phyloP scores from a whole-genome alignment of 1,140 invertebrate species.

The Apis laboriosa region DNA sequence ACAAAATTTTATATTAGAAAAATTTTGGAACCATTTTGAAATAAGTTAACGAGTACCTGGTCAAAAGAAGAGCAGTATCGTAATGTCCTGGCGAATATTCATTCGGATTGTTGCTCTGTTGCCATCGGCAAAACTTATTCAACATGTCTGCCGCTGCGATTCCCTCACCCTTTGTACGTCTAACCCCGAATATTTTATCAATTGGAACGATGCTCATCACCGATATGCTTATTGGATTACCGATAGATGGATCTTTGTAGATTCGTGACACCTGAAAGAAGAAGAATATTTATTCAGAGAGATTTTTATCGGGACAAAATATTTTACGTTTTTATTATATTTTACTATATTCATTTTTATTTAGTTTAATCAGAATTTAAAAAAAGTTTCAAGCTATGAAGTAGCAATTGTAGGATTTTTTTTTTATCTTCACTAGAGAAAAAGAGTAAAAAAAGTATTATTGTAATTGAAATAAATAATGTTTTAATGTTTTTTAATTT shows the following conservation, averaged over 20 bases:
- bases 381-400: no score
- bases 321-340: no score
- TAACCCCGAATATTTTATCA: constrained; percentile 79
- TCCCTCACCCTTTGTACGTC: constrained; percentile 70
- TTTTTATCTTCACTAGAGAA: no score
- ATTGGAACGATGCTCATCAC: constrained; percentile 86
- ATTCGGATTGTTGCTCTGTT: constrained; percentile 82
- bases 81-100: constrained; percentile 83
- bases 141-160: constrained; percentile 85
- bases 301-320: no score
- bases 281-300: not conserved
- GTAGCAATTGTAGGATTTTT: no score
- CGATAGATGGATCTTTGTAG: constrained; percentile 90
- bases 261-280: constrained; percentile 86
- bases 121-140: constrained; percentile 87
- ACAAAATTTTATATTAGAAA: not conserved
- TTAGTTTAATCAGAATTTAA: no score
- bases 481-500: not conserved
- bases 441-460: no score
- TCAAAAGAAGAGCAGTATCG: constrained; percentile 88
- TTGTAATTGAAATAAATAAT: not conserved
- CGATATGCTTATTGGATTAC: constrained; percentile 89
- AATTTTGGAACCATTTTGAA: no score
- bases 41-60: constrained; percentile 81
- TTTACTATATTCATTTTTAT: no score